Evolutionary conservation across 2,797 vertebrate species (phyloP), one percentile per base, ranked within the genome.

Genomic region (Lepidocolaptes lacrymiger): DNA sequence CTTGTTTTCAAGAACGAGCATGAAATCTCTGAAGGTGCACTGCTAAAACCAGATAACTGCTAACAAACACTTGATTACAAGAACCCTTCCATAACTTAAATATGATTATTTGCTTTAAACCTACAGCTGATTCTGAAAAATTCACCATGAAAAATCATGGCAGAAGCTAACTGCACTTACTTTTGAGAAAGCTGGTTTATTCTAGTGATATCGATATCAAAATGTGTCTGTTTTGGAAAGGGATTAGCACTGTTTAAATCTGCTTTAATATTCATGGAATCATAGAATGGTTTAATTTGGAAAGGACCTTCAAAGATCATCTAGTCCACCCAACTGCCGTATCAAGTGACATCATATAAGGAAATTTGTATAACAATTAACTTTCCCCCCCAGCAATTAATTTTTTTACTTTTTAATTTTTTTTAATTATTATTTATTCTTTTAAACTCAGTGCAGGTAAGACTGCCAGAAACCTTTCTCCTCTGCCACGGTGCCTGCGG

Each of bases 391-490:
- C 41, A n/a, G 11, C 18, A 14, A 17, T 26, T 67, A 55, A 44
- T 32, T n/a, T 30, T 52, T 27, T 49, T 23, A 8, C 11, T 23
- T 48, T 48, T 48, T 48, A 63, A 73, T 26, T 19, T 19, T 54
- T 55, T 54, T 23, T 59, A 30, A 16, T 26, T 24, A 21, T 34
- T 19, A 21, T 12, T 18, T n/a, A 12, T 9, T 22, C 17, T 64
- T 43, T 46, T 36, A 8, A 4, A 27, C 46, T 32, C 28, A 16
- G 15, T 2, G 23, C 9, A 10, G 43, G 3, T 28, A 13, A 43
- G 22, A 3, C 12, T 58, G 30, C 13, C 44, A 0, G 7, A 41
- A 37, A 0, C 3, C 0, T 27, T 58, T 36, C 7, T 12, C 14
- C 7, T 4, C 5, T 0, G n/a, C 23, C 2, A 4, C 7, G 1